These are phyloP conservation scores for Pseudomyrmex dendroicus DNA, from an alignment of 1,140 invertebrate genomes.

Conservation along the genomic window DNA sequence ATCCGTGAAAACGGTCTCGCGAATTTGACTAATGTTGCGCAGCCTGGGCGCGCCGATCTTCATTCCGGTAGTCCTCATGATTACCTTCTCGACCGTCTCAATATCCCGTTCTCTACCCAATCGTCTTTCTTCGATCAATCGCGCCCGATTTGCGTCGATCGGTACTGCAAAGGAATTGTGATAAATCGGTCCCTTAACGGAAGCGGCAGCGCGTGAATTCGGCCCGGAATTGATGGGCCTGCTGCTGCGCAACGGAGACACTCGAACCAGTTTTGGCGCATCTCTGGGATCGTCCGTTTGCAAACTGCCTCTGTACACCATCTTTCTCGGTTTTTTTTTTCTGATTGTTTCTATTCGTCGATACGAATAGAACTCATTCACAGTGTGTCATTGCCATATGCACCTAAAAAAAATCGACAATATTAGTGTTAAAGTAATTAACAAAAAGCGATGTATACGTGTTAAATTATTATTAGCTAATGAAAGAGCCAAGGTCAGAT, in stretches of 20 bases:
- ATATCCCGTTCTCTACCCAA: constrained; percentile 76
- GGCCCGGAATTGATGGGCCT: constrained; percentile 30
- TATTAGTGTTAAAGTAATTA: not conserved
- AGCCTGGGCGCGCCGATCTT: constrained; percentile 77
- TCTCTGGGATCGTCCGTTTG: constrained; percentile 78
- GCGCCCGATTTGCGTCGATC: constrained; percentile 74
- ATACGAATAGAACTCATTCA: not conserved
- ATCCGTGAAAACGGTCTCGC: constrained; percentile 76
- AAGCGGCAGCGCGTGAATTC: constrained; percentile 18
- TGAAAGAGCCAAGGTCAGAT: not conserved
- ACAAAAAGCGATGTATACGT: not conserved
- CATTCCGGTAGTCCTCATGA: constrained; percentile 72
- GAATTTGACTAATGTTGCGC: constrained; percentile 80
- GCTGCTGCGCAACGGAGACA: constrained; percentile 75
- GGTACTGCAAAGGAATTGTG: constrained; percentile 55
- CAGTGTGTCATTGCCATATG: not conserved
- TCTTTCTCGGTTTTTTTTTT: constrained; percentile 42
- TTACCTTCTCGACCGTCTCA: constrained; percentile 75
- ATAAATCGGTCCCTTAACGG: constrained; percentile 53
- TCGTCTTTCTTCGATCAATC: constrained; percentile 76
- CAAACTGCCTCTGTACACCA: constrained; percentile 78
- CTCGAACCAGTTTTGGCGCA: constrained; percentile 74
- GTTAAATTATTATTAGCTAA: not conserved
- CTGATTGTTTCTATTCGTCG: not conserved
- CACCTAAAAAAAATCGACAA: constrained; percentile 8